These are phyloP conservation scores for Dicrurus megarhynchus DNA, from an alignment of 2,113 vertebrate genomes.

Conservation along the genomic window DNA sequence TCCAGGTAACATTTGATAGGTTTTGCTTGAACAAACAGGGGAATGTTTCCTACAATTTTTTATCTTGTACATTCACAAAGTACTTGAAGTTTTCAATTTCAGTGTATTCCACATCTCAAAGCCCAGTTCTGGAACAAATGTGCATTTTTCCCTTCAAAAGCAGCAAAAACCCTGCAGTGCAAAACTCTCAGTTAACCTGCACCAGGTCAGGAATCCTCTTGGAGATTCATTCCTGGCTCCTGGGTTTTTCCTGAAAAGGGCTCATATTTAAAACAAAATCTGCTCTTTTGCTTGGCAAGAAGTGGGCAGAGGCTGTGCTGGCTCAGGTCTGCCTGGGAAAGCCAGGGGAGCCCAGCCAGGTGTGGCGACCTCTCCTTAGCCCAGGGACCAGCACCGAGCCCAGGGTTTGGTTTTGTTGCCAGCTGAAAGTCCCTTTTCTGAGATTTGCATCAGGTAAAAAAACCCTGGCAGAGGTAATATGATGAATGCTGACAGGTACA, in stretches of 20 bases:
- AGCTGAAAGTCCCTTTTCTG: not conserved
- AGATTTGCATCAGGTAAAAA: conserved; percentile 8
- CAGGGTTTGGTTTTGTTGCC: not conserved
- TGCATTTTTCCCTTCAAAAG: not conserved
- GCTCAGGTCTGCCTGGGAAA: not conserved
- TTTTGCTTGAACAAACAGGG: not conserved
- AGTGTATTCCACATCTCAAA: not conserved
- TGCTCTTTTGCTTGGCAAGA: not conserved
- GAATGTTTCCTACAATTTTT: not conserved
- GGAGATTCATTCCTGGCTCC: not conserved
- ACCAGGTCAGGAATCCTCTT: not conserved
- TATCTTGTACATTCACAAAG: not conserved
- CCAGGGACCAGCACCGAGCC: not conserved
- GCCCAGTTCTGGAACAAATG: not conserved
- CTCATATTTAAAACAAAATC: not conserved
- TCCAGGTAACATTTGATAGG: not conserved
- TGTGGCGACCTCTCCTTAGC: not conserved
- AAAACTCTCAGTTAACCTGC: not conserved
- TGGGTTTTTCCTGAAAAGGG: not conserved
- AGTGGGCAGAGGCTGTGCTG: not conserved
- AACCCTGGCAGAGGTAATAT: not conserved
- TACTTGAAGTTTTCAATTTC: not conserved
- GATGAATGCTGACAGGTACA: conserved; percentile 63
- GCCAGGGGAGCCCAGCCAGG: not conserved
- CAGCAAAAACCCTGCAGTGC: not conserved